Conservation (phyloP, 2,888 invertebrate species). For the Adelphocoris suturalis region DNA sequence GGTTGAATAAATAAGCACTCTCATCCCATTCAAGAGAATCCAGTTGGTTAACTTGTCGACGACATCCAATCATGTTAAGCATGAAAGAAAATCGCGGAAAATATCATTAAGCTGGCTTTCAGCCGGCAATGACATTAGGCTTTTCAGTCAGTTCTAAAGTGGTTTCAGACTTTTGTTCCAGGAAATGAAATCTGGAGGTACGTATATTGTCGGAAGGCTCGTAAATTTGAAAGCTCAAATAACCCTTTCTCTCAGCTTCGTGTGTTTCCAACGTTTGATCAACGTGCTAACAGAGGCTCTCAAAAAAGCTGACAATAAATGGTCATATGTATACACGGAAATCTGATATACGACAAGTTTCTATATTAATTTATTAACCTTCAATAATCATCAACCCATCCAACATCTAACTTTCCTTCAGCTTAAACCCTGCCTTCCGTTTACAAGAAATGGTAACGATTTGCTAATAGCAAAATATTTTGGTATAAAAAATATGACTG, state of each 20-base stretch:
- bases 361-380: no score
- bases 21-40: background rate
- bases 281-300: background rate
- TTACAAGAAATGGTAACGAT: no score
- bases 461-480: no score
- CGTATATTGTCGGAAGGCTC: background rate
- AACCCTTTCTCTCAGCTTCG: background rate
- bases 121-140: background rate
- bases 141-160: background rate
- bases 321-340: no score
- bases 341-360: no score
- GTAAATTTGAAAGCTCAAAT: background rate
- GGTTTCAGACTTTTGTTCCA: conserved; percentile 6
- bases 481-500: no score
- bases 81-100: background rate
- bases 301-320: no score
- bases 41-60: background rate
- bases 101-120: background rate
- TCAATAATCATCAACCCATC: no score
- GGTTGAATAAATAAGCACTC: conserved; percentile 9
- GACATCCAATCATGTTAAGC: background rate
- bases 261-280: background rate
- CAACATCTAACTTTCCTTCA: no score
- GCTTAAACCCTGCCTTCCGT: no score
- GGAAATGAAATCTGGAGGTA: conserved; percentile 14